Conservation (phyloP, 37 sponge, comb jelly and placozoan species). For the Cladorhizidae sp. region DNA sequence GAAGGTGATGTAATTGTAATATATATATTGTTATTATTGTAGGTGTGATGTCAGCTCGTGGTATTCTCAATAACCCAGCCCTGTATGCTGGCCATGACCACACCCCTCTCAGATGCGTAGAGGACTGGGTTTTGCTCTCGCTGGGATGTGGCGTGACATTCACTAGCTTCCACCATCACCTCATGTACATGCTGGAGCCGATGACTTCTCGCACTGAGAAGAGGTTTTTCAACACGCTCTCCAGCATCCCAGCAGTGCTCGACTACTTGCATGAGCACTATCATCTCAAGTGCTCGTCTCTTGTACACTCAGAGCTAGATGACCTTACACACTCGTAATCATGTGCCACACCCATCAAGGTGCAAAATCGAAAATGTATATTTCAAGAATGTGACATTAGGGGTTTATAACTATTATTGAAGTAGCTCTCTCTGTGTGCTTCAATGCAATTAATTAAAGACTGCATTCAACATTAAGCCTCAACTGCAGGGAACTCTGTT, state of each 20-base stretch:
- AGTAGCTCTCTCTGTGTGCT: too few species aligned
- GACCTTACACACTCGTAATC: too few species aligned
- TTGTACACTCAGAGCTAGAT: too few species aligned
- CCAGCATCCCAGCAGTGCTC: slow-evolving; percentile 81
- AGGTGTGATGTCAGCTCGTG: slow-evolving; percentile 93
- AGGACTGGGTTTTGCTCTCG: slow-evolving; percentile 85
- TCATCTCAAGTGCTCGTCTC: not conserved
- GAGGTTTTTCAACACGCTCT: slow-evolving; percentile 74
- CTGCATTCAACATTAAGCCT: too few species aligned
- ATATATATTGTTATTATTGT: too few species aligned
- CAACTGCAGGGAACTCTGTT: too few species aligned
- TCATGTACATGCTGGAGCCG: slow-evolving; percentile 88
- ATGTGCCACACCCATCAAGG: too few species aligned
- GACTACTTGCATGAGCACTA: slow-evolving; percentile 74
- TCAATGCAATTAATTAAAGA: too few species aligned
- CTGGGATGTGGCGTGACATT: slow-evolving; percentile 70
- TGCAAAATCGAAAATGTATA: too few species aligned
- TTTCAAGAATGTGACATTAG: too few species aligned
- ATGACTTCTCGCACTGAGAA: slow-evolving; percentile 64
- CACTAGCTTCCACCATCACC: slow-evolving; percentile 86
- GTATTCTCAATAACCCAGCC: slow-evolving; percentile 90
- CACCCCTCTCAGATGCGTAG: slow-evolving; percentile 80
- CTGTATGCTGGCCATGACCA: slow-evolving; percentile 71
- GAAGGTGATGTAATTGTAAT: not conserved
- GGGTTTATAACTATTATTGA: too few species aligned